Conservation (phyloP, 1,140 invertebrate genomes). For the Glomeris maerens region DNA sequence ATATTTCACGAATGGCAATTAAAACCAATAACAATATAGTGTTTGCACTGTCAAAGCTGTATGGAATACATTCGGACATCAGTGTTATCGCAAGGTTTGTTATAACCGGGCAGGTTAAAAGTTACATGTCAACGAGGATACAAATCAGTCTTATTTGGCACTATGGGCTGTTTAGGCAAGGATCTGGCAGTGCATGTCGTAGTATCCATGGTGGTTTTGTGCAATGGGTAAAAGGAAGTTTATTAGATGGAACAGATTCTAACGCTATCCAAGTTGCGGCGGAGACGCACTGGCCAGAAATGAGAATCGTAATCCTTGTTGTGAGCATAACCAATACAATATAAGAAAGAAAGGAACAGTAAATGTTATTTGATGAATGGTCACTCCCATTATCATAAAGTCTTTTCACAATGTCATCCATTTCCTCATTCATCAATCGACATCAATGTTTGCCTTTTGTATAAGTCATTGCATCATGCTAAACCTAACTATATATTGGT, state of each 20-base stretch:
- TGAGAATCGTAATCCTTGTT: constrained; percentile 78
- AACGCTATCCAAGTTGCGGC: constrained; percentile 52
- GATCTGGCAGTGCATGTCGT: constrained; percentile 92
- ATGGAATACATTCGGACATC: constrained; percentile 62
- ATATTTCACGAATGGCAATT: constrained; percentile 8
- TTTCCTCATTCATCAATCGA: too few species aligned
- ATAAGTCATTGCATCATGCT: not conserved
- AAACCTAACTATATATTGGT: not conserved
- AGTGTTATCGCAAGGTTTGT: constrained; percentile 55
- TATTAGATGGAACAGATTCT: constrained; percentile 62
- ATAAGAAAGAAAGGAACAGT: too few species aligned
- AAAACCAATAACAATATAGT: constrained; percentile 31
- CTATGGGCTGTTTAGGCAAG: constrained; percentile 34
- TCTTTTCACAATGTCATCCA: too few species aligned
- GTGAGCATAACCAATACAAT: constrained; percentile 33
- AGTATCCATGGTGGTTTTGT: constrained; percentile 91
- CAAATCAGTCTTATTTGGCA: not conserved
- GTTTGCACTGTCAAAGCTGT: constrained; percentile 57
- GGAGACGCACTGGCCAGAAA: constrained; percentile 72
- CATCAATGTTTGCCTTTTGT: too few species aligned
- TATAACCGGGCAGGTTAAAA: not conserved
- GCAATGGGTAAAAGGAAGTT: constrained; percentile 62
- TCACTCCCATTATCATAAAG: too few species aligned
- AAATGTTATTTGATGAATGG: too few species aligned
- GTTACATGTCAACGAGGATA: too few species aligned